A percentile compares a stretch with the other conserved stretches of the same genome.
Conservation (phyloP, 2,888 invertebrate genomes). For the Athalia rosae region DNA sequence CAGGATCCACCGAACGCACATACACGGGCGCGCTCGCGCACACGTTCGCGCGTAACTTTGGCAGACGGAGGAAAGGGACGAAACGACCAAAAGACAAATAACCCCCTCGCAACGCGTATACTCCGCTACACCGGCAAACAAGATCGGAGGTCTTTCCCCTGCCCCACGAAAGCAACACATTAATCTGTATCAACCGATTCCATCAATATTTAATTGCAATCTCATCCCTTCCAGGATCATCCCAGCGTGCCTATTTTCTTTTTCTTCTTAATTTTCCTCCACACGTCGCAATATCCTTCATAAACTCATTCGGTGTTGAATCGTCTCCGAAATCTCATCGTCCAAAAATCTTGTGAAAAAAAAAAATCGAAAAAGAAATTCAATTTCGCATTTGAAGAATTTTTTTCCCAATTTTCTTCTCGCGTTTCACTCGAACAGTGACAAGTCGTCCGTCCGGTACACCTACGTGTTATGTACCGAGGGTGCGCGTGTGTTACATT, state of each 20-base stretch:
- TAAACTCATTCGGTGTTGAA: too few relatives aligned
- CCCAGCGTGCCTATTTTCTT: neutral
- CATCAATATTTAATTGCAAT: slow-evolving; percentile 73
- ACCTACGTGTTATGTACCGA: too few relatives aligned
- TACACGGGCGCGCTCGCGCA: neutral
- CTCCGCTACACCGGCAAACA: slow-evolving; percentile 18
- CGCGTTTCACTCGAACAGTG: too few relatives aligned
- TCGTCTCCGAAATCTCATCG: too few relatives aligned
- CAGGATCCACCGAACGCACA: neutral
- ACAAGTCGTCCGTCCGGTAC: too few relatives aligned
- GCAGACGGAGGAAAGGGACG: neutral
- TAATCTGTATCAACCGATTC: slow-evolving; percentile 71
- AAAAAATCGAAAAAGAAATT: too few relatives aligned
- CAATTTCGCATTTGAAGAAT: too few relatives aligned
- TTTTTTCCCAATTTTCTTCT: too few relatives aligned
- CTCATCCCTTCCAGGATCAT: slow-evolving; percentile 41
- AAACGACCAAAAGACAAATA: slow-evolving; percentile 39
- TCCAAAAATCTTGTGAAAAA: too few relatives aligned
- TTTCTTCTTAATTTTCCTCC: neutral
- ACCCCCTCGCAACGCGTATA: slow-evolving; percentile 3
- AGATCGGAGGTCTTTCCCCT: slow-evolving; percentile 16
- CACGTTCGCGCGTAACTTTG: neutral
- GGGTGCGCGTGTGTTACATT: too few relatives aligned
- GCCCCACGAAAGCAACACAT: slow-evolving; percentile 58
- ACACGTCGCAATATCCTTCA: too few relatives aligned